These are phyloP conservation scores for Rhyacichthys aspro DNA, from an alignment of 2,797 vertebrate species.

Conservation along the genomic window DNA sequence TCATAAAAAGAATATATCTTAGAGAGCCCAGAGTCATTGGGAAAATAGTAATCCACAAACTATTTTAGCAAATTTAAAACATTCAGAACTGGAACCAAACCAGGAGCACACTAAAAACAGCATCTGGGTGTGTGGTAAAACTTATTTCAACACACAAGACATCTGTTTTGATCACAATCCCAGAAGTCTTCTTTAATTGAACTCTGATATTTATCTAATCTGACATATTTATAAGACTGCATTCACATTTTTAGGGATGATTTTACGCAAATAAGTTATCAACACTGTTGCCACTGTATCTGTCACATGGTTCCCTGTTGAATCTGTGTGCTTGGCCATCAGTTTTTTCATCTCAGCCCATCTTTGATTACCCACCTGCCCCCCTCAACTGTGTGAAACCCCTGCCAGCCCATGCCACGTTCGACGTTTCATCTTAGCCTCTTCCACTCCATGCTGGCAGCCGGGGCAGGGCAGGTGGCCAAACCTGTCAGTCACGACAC, in stretches of 20 bases:
- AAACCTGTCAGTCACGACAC: conserved; percentile 82
- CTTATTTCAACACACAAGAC: conserved; percentile 2
- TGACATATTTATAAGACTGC: too few species aligned
- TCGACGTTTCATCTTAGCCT: conserved; percentile 46
- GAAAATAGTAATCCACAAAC: background rate
- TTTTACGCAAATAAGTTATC: background rate
- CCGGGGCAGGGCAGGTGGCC: conserved; percentile 84
- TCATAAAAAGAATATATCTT: too few species aligned
- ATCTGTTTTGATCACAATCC: background rate
- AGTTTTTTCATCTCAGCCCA: conserved; percentile 43
- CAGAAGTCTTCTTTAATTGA: background rate
- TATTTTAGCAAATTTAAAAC: conserved; percentile 1
- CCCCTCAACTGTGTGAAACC: conserved; percentile 51
- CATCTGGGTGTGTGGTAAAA: conserved; percentile 7
- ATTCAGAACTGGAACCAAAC: background rate
- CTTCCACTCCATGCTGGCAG: conserved; percentile 69
- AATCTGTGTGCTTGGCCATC: conserved; percentile 42
- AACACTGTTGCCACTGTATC: background rate
- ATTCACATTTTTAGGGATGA: too few species aligned
- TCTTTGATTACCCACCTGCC: conserved; percentile 42
- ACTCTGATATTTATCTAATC: background rate
- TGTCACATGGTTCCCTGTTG: conserved; percentile 47
- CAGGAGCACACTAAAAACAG: background rate
- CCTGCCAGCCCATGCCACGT: conserved; percentile 52
- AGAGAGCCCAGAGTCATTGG: too few species aligned